Evolutionary conservation across 2,888 invertebrate genomes (phyloP).

Genomic region (Octonoba sinensis): DNA sequence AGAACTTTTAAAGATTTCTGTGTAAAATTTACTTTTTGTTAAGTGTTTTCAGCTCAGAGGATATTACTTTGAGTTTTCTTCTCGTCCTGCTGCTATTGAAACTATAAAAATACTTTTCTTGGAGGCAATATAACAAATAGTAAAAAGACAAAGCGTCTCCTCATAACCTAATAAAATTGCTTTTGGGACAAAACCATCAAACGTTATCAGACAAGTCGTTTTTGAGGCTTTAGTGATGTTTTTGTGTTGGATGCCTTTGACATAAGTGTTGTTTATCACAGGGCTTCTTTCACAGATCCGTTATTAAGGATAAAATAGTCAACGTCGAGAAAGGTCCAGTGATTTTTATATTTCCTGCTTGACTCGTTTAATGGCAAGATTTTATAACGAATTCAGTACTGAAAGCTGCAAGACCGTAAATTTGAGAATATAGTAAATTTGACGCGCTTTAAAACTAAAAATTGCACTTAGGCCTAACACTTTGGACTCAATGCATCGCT

Average conservation of each 20-base stretch:
- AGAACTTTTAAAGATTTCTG: no score
- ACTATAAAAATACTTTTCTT: no score
- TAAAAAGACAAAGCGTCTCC: no score
- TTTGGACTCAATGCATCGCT: conserved; percentile 8
- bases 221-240: conserved; percentile 50
- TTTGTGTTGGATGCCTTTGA: conserved; percentile 31
- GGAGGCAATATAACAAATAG: no score
- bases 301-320: conserved; percentile 31
- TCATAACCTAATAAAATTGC: conserved; percentile 1
- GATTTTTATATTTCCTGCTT: conserved; percentile 47
- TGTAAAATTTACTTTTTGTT: no score
- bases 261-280: conserved; percentile 42
- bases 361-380: conserved; percentile 8
- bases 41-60: no score
- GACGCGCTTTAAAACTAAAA: conserved; percentile 8
- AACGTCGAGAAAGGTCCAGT: conserved; percentile 26
- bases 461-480: conserved; percentile 20
- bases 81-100: no score
- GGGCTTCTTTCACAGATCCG: conserved; percentile 44
- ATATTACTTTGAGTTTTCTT: no score
- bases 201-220: conserved; percentile 32
- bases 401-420: conserved; percentile 25
- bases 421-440: conserved; percentile 23
- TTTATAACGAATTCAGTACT: conserved; percentile 23
- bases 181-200: conserved; percentile 31